phyloP scores from a whole-genome alignment of 2,797 vertebrate genomes.

The Erethizon dorsatum region DNA sequence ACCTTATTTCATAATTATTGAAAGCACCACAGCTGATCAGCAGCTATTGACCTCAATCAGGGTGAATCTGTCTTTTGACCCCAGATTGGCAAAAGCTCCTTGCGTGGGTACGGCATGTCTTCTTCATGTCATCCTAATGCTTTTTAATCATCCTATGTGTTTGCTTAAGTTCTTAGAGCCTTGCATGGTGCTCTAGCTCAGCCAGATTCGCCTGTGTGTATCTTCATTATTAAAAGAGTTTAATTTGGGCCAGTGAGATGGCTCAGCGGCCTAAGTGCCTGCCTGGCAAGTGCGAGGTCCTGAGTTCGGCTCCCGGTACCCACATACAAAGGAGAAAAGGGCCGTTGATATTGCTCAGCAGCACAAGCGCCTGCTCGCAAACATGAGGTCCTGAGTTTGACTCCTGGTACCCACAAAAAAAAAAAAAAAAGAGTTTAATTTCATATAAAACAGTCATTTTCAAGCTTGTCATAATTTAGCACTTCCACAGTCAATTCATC shows the following conservation, averaged over 20 bases:
- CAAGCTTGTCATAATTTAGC: slow-evolving; percentile 35
- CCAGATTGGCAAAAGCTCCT: slow-evolving; percentile 70
- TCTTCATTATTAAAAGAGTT: slow-evolving; percentile 12
- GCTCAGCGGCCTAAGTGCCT: too few species aligned
- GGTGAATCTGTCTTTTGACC: slow-evolving; percentile 79
- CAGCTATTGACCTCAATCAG: slow-evolving; percentile 77
- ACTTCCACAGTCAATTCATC: background rate
- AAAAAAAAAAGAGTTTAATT: slow-evolving; percentile 31
- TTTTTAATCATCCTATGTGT: slow-evolving; percentile 70
- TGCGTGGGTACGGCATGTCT: slow-evolving; percentile 70
- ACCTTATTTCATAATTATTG: slow-evolving; percentile 61
- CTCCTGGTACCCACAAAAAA: too few species aligned
- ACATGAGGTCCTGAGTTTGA: too few species aligned
- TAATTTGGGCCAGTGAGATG: background rate
- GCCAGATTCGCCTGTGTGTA: slow-evolving; percentile 54
- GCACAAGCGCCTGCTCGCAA: too few species aligned
- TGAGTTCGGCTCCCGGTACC: too few species aligned
- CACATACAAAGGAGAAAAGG: too few species aligned
- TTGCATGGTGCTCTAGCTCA: slow-evolving; percentile 51
- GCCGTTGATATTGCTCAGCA: too few species aligned
- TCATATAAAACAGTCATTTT: background rate
- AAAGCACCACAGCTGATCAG: slow-evolving; percentile 72
- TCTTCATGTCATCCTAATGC: slow-evolving; percentile 80
- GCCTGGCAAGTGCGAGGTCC: too few species aligned
- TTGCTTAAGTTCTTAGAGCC: slow-evolving; percentile 66